Evolutionary conservation across 92 coral and sea anemone genomes (phyloP).

Genomic region (Actinostola sp.): DNA sequence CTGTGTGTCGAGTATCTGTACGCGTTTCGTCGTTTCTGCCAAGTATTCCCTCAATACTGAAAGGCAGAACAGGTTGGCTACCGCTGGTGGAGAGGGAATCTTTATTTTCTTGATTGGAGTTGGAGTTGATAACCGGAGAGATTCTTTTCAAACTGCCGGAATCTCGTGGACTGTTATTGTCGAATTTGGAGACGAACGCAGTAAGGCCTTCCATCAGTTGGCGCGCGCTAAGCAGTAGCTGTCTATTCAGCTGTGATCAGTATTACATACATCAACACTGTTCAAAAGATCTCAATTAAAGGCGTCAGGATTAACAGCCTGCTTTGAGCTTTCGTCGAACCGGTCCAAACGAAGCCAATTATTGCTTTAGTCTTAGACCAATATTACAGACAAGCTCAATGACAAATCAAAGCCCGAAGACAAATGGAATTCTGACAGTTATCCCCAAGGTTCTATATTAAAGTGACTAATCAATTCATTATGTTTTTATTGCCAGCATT

Average conservation of each 20-base stretch:
- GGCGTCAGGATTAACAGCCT: conserved; percentile 5
- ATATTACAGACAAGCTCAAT: conserved; percentile 6
- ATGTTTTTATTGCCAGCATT: conserved; percentile 76
- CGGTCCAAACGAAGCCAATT: conserved; percentile 27
- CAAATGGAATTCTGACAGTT: conserved; percentile 13
- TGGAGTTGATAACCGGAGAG: neutral
- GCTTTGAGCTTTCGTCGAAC: conserved; percentile 29
- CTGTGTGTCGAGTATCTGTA: neutral
- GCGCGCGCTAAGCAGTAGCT: neutral
- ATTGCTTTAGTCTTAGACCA: neutral
- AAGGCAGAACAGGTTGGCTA: conserved; percentile 45
- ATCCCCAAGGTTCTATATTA: conserved; percentile 67
- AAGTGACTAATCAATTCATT: conserved; percentile 81
- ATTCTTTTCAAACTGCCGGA: neutral
- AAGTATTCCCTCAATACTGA: conserved; percentile 81
- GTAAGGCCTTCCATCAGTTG: conserved; percentile 81
- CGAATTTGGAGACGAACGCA: conserved; percentile 89
- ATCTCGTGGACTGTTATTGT: conserved; percentile 33
- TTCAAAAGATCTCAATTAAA: conserved; percentile 17
- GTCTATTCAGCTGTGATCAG: conserved; percentile 6
- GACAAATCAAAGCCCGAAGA: conserved; percentile 4
- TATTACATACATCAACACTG: conserved; percentile 30
- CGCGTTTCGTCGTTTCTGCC: conserved; percentile 42
- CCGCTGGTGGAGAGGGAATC: neutral
- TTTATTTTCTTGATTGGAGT: conserved; percentile 9